These are phyloP conservation scores for Amphimedon queenslandica DNA, from an alignment of 37 sponge, comb jelly and placozoan species.

Conservation along the genomic window DNA sequence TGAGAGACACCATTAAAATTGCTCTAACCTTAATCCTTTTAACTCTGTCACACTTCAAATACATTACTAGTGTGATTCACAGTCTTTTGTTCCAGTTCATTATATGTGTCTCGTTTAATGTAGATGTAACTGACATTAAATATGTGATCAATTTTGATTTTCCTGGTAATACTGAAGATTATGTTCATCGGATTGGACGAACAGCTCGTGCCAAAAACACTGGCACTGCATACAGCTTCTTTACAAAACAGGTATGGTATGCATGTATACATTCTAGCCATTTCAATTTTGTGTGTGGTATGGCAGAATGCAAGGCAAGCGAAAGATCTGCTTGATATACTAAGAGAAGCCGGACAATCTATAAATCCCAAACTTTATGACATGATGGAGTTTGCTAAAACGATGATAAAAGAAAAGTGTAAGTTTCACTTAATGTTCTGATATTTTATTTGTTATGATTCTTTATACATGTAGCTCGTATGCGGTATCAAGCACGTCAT, in stretches of 20 bases:
- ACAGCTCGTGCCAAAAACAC: slow-evolving; percentile 88
- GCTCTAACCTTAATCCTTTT: too few species aligned
- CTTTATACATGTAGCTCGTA: background rate
- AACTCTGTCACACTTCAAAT: too few species aligned
- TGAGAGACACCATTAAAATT: too few species aligned
- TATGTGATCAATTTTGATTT: slow-evolving; percentile 98
- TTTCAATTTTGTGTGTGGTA: background rate
- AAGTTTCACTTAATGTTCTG: slow-evolving; percentile 3
- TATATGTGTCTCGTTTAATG: background rate
- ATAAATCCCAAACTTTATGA: slow-evolving; percentile 69
- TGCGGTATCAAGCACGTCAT: background rate
- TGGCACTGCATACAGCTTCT: slow-evolving; percentile 96
- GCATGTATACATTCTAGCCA: background rate
- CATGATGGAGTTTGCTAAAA: slow-evolving; percentile 60
- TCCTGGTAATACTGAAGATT: slow-evolving; percentile 92
- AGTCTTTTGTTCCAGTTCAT: too few species aligned
- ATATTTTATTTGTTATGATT: background rate
- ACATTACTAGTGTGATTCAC: too few species aligned
- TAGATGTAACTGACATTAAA: slow-evolving; percentile 90
- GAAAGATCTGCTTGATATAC: slow-evolving; percentile 79
- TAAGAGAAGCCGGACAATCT: slow-evolving; percentile 83
- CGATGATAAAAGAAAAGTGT: slow-evolving; percentile 19
- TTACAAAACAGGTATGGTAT: slow-evolving; percentile 46
- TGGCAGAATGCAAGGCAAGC: slow-evolving; percentile 64
- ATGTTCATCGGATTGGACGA: slow-evolving; percentile 96